These are phyloP conservation scores for Drosophila arizonae DNA, from an alignment of 1,140 invertebrate genomes.

Conservation along the genomic window DNA sequence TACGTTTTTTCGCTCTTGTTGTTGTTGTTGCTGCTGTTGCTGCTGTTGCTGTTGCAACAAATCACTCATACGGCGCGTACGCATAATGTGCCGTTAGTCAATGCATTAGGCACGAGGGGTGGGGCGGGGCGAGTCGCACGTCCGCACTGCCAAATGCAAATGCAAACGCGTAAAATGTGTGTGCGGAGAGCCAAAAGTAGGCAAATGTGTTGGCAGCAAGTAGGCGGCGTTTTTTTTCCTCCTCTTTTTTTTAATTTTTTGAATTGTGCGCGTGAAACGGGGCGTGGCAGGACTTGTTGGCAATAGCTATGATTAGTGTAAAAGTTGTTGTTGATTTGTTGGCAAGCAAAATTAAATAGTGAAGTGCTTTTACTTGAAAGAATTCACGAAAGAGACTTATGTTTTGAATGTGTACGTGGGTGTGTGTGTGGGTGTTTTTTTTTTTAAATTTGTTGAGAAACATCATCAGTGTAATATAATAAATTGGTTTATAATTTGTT, in stretches of 20 bases:
- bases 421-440: no score
- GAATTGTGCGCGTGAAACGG: background rate
- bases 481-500: no score
- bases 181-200: slow-evolving; percentile 34
- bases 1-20: background rate
- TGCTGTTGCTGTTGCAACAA: slow-evolving; percentile 30
- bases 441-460: no score
- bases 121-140: no score
- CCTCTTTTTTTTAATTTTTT: background rate
- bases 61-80: slow-evolving; percentile 46
- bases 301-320: no score
- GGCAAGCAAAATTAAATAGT: no score
- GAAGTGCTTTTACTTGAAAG: no score
- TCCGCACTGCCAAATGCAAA: background rate
- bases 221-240: no score
- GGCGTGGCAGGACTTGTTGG: background rate
- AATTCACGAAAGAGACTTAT: no score
- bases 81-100: slow-evolving; percentile 69
- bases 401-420: no score
- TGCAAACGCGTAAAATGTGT: slow-evolving; percentile 14
- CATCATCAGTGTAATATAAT: no score
- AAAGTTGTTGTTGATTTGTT: no score
- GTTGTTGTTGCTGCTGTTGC: slow-evolving; percentile 23
- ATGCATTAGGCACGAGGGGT: slow-evolving; percentile 56
- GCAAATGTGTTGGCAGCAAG: background rate